Percentiles rank a stretch among this genome's conserved stretches.
Conservation (phyloP, 2,113 vertebrate genomes). For the Coreoperca whiteheadi region DNA sequence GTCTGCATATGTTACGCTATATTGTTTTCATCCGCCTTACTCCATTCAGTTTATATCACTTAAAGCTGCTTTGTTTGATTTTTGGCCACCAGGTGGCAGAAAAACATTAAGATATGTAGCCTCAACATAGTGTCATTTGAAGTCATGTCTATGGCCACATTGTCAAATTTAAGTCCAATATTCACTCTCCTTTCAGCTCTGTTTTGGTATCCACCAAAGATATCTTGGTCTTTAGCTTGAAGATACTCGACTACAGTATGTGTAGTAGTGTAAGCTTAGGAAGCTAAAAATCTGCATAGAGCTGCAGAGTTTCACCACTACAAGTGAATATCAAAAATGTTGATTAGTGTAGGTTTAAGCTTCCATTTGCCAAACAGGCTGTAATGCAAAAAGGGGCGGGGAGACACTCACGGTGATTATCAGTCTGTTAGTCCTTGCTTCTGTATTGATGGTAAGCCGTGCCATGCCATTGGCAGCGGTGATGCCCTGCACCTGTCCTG, state of each 20-base stretch:
- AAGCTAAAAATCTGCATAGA: background rate
- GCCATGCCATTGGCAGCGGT: constrained; percentile 75
- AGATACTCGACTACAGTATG: too few species aligned
- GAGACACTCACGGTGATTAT: constrained; percentile 65
- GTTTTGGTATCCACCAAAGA: background rate
- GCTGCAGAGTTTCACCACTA: background rate
- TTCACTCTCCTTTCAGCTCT: background rate
- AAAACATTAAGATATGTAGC: too few species aligned
- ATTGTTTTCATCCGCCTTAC: too few species aligned
- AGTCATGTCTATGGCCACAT: too few species aligned
- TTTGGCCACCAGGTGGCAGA: too few species aligned
- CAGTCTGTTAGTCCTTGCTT: rapidly evolving
- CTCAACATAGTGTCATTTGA: too few species aligned
- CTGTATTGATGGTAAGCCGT: constrained; percentile 79
- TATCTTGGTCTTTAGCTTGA: background rate
- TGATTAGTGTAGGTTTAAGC: background rate
- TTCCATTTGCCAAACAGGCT: background rate
- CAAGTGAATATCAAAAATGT: background rate
- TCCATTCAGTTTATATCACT: too few species aligned
- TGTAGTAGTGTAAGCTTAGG: too few species aligned
- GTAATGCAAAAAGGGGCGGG: background rate
- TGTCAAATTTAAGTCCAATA: background rate
- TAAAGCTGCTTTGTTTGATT: too few species aligned
- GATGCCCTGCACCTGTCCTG: background rate
- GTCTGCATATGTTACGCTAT: too few species aligned